A percentile compares a stretch with the other conserved stretches of the same genome.
phyloP scores from a whole-genome alignment of 2,113 vertebrate genomes.

The Semicossyphus pulcher region DNA sequence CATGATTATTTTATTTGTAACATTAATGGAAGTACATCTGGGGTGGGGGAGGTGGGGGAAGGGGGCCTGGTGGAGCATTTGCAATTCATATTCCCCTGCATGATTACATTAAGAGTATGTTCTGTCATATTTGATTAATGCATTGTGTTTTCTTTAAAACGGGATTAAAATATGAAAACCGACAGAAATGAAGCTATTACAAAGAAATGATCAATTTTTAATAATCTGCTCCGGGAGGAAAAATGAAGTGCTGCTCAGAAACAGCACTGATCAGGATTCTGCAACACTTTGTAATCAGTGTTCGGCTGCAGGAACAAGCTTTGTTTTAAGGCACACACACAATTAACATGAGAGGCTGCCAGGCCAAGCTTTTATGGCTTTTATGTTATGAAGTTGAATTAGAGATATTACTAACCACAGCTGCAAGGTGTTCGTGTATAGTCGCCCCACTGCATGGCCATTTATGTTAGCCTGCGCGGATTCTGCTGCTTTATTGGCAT shows the following conservation, averaged over 20 bases:
- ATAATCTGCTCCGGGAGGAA: conserved; percentile 82
- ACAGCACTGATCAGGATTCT: conserved; percentile 82
- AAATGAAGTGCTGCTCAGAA: conserved; percentile 80
- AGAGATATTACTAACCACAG: conserved; percentile 59
- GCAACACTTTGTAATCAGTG: conserved; percentile 81
- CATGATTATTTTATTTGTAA: conserved; percentile 95
- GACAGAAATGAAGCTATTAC: conserved; percentile 95
- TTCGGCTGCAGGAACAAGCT: conserved; percentile 68
- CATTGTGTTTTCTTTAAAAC: conserved; percentile 94
- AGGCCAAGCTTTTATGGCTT: conserved; percentile 72
- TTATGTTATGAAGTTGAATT: conserved; percentile 70
- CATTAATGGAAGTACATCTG: conserved; percentile 93
- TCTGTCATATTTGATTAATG: conserved; percentile 99
- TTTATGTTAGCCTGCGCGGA: conserved; percentile 31
- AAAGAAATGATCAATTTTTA: conserved; percentile 93
- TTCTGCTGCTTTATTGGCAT: conserved; percentile 34
- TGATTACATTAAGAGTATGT: conserved; percentile 97
- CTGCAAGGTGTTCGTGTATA: conserved; percentile 60
- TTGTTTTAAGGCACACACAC: conserved; percentile 72
- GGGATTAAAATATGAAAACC: conserved; percentile 91
- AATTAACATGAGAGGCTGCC: conserved; percentile 81
- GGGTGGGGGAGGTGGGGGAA: conserved; percentile 40
- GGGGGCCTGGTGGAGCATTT: conserved; percentile 84
- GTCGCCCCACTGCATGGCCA: conserved; percentile 36
- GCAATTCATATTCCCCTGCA: conserved; percentile 96